Percentiles rank a stretch among this genome's conserved stretches.
These are phyloP conservation scores for Sinhomidia bicolor DNA, from an alignment of 2,888 invertebrate species.

Conservation along the genomic window DNA sequence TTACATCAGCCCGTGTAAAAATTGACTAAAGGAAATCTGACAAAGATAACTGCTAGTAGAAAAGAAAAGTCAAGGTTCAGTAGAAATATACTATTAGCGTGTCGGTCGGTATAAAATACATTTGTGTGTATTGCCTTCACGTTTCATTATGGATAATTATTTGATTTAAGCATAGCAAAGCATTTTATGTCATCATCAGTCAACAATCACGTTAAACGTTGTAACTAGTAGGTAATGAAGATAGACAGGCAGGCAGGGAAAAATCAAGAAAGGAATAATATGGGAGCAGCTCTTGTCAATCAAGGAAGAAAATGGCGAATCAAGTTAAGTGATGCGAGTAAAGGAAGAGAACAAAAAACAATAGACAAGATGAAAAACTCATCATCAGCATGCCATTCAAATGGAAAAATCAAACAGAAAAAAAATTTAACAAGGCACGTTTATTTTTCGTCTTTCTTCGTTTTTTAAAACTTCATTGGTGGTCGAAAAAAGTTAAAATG, in stretches of 20 bases:
- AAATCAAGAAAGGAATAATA: slow-evolving; percentile 27
- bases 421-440: neutral
- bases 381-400: neutral
- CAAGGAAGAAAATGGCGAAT: slow-evolving; percentile 34
- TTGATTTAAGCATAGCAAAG: slow-evolving; percentile 40
- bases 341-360: slow-evolving; percentile 10
- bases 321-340: neutral
- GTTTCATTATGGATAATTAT: slow-evolving; percentile 15
- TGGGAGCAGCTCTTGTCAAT: slow-evolving; percentile 62
- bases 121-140: neutral
- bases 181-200: slow-evolving; percentile 50
- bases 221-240: slow-evolving; percentile 58
- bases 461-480: slow-evolving; percentile 66
- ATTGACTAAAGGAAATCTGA: neutral
- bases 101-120: neutral
- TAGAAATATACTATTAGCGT: neutral
- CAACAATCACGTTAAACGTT: slow-evolving; percentile 39
- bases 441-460: neutral
- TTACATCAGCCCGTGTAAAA: neutral
- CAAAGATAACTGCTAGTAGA: neutral
- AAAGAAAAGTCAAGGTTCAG: neutral
- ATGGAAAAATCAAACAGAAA: neutral
- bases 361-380: neutral
- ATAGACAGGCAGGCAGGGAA: slow-evolving; percentile 38
- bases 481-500: slow-evolving; percentile 34